Conservation (phyloP, 2,113 vertebrate species). For the Chaetorhynchus papuensis region DNA sequence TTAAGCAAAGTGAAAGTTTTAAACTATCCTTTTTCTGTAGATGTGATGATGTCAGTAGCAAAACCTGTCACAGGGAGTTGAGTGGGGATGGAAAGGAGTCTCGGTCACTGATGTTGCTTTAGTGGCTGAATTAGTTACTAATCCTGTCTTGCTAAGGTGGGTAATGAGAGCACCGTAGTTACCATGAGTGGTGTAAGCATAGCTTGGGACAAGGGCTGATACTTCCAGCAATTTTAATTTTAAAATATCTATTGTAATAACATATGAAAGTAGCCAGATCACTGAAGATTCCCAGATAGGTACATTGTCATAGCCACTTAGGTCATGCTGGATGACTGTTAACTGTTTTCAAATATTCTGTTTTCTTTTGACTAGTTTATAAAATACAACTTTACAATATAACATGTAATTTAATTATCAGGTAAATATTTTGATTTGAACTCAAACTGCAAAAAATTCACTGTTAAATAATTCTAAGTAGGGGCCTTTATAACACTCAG, state of each 20-base stretch:
- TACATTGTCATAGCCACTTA: background rate
- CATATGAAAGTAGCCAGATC: background rate
- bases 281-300: background rate
- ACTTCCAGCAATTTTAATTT: background rate
- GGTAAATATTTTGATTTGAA: background rate
- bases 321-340: background rate
- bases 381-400: background rate
- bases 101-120: background rate
- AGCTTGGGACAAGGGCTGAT: background rate
- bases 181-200: background rate
- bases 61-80: background rate
- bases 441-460: background rate
- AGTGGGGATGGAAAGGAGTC: background rate
- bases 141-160: background rate
- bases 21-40: background rate
- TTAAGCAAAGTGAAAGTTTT: background rate
- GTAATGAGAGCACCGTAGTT: background rate
- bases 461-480: background rate
- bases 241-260: background rate
- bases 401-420: background rate
- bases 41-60: background rate
- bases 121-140: background rate
- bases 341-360: background rate
- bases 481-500: background rate
- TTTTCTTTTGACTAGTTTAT: background rate